Conservation (phyloP, 1,140 invertebrate species). For the Diuraphis noxia region DNA sequence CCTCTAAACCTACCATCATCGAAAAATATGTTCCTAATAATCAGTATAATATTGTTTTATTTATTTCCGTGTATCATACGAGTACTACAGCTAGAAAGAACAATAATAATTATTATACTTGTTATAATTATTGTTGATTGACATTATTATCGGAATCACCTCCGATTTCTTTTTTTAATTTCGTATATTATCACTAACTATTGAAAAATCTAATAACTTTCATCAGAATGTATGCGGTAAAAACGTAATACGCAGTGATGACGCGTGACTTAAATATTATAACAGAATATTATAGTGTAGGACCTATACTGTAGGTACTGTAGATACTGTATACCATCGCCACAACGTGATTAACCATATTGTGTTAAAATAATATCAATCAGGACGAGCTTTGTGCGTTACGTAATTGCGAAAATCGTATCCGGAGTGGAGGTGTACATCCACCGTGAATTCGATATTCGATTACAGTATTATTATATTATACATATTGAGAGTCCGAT, state of each 20-base stretch:
- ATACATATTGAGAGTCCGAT: background rate
- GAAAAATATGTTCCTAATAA: too few species aligned
- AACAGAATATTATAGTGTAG: background rate
- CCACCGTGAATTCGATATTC: background rate
- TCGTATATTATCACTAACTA: accelerated
- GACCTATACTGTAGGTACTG: background rate
- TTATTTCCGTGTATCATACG: background rate
- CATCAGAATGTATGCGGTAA: background rate
- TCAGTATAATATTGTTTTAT: too few species aligned
- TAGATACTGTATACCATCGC: background rate
- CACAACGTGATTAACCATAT: background rate
- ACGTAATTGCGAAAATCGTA: background rate
- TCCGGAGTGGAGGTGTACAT: background rate
- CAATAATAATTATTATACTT: background rate
- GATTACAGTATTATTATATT: background rate
- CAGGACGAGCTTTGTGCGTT: background rate
- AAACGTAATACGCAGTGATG: background rate
- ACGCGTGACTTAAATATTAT: background rate
- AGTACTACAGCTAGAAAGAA: background rate
- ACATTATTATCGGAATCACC: background rate
- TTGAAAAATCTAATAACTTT: too few species aligned
- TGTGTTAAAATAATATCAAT: constrained; percentile 10
- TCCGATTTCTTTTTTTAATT: background rate
- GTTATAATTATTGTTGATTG: background rate
- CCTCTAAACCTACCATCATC: accelerated